Base-by-base conservation (phyloP, 2,113 vertebrate genomes). In the Leiothrix lutea region DNA sequence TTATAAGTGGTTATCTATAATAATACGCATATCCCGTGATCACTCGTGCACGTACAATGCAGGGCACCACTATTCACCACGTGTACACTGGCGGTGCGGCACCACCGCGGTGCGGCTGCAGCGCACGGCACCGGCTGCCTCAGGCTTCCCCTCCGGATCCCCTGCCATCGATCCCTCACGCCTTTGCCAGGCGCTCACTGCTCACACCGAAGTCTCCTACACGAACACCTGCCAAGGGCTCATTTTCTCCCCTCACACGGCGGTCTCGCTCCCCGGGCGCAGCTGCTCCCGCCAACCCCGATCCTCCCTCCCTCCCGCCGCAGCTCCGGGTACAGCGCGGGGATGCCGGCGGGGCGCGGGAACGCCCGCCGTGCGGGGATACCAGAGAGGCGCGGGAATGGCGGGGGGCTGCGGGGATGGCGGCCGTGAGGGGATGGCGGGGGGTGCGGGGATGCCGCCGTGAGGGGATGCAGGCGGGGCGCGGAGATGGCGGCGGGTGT, bases 11-110 rank as follows among this genome's bases (percentile, higher is more conserved):
- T 16, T 42, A 23, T 20, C 23, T 6, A 0, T 10, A 26, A 33
- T 6, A 19, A 5, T 0, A 5, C 8, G 14, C 29, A 2, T 0
- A 2, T 0, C 23, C 0, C 4, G 80, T 0, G 64, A 17, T 2
- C 42, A 2, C 8, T 16, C 2, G 15, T 0, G 61, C 26, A 1
- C 0, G 12, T 5, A 2, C 7, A 29, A 31, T 1, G 61, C 21
- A 2, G 28, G 4, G 25, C 84, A 21, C 65, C 84, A 21, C 65
- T 5, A 1, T 5, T 60, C 38, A 44, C 83, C 72, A 77, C 65
- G 74, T 54, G 74, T 9, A 3, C 48, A 1, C 40, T 23, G 8
- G 23, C 80, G 40, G 25, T 0, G 50, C 53, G 36, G 33, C 53
- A 65, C 58, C n/a, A 3, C 28, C 6, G 23, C 80, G 40, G 25